Conservation (phyloP, 2,113 vertebrate species). For the Dromaius novaehollandiae region DNA sequence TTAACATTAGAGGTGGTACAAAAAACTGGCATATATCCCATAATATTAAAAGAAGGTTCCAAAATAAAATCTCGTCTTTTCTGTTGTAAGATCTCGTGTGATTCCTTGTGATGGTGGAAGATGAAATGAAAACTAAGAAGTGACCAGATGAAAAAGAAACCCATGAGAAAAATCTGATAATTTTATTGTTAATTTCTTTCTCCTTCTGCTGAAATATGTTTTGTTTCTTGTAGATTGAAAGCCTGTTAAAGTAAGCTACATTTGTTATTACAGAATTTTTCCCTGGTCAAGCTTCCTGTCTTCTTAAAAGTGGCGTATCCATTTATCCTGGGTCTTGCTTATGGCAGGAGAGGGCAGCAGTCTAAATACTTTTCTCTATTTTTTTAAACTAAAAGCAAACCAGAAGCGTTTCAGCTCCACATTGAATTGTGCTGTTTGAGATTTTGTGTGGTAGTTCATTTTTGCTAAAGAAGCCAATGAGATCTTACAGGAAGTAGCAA, state of each 20-base stretch:
- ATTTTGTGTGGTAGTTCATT: background rate
- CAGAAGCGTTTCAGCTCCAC: background rate
- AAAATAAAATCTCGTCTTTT: no score
- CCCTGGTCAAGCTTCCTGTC: background rate
- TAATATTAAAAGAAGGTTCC: no score
- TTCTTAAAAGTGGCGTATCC: background rate
- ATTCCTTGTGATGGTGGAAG: no score
- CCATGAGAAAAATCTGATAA: no score
- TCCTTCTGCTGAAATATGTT: no score
- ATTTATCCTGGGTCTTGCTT: background rate
- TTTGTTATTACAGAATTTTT: background rate
- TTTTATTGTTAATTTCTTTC: no score
- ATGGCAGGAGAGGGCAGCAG: background rate
- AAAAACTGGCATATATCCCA: no score
- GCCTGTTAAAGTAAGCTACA: background rate
- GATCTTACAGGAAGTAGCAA: background rate
- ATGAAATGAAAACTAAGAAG: no score
- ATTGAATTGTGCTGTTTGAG: background rate
- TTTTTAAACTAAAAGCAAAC: background rate
- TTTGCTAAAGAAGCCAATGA: background rate
- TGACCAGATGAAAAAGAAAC: no score
- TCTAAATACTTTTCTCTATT: background rate
- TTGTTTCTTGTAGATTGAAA: background rate
- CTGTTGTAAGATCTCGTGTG: no score
- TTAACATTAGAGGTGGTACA: no score